Evolutionary conservation across 2,888 invertebrate genomes (phyloP).

Genomic region (Laothoe populi): DNA sequence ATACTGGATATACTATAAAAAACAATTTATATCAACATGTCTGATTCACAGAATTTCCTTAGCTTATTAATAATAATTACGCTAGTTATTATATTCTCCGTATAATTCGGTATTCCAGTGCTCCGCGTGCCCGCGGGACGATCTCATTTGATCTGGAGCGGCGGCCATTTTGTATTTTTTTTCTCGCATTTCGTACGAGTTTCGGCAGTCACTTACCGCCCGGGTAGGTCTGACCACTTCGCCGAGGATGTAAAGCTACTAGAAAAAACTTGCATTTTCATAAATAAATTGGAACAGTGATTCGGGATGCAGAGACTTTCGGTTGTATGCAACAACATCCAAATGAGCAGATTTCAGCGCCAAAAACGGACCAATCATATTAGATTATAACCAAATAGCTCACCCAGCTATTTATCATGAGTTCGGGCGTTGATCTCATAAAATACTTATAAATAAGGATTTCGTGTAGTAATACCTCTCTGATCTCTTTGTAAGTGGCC

Average conservation of each 20-base stretch:
- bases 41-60: neutral
- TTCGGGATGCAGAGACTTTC: too few relatives aligned
- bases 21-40: too few relatives aligned
- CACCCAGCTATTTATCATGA: too few relatives aligned
- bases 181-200: conserved; percentile 50
- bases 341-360: too few relatives aligned
- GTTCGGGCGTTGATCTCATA: too few relatives aligned
- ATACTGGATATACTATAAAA: too few relatives aligned
- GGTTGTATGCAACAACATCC: too few relatives aligned
- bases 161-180: conserved; percentile 49
- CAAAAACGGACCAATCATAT: too few relatives aligned
- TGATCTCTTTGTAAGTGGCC: too few relatives aligned
- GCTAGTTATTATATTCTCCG: conserved; percentile 14
- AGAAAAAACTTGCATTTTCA: neutral
- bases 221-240: conserved; percentile 43
- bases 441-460: too few relatives aligned
- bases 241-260: neutral
- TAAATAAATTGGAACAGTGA: neutral
- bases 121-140: conserved; percentile 52
- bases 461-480: too few relatives aligned
- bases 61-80: neutral
- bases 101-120: conserved; percentile 38
- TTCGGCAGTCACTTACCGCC: conserved; percentile 52
- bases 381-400: too few relatives aligned
- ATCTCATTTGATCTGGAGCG: conserved; percentile 79